Conservation (phyloP, 2,888 invertebrate genomes). For the Drosophila mettleri region DNA sequence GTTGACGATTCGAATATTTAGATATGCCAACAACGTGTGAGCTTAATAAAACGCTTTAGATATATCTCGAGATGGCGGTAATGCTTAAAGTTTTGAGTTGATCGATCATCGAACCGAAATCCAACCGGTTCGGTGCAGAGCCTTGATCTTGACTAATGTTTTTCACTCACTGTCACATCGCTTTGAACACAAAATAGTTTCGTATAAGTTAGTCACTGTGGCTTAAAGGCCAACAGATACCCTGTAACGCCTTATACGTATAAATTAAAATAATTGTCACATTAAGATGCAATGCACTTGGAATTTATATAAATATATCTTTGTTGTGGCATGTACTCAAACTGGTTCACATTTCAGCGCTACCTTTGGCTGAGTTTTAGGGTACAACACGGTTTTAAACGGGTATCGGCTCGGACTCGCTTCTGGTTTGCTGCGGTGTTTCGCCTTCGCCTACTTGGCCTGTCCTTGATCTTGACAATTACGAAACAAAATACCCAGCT, state of each 20-base stretch:
- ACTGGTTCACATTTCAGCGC: not conserved
- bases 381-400: constrained; percentile 2
- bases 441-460: constrained; percentile 49
- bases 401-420: constrained; percentile 12
- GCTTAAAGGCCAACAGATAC: not conserved
- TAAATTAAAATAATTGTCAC: not conserved
- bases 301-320: not conserved
- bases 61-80: no score
- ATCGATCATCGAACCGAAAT: not conserved
- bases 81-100: no score
- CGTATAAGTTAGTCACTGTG: not conserved
- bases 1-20: not conserved
- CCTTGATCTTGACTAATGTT: not conserved
- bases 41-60: not conserved
- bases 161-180: not conserved
- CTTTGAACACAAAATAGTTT: not conserved
- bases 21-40: not conserved
- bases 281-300: no score
- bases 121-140: not conserved
- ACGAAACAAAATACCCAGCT: constrained; percentile 56
- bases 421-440: constrained; percentile 36
- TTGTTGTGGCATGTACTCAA: not conserved
- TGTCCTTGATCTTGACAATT: constrained; percentile 77
- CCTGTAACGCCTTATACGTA: no score
- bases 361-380: not conserved